These are phyloP conservation scores for Porites rus DNA, from an alignment of 92 coral and sea anemone species.

Conservation along the genomic window DNA sequence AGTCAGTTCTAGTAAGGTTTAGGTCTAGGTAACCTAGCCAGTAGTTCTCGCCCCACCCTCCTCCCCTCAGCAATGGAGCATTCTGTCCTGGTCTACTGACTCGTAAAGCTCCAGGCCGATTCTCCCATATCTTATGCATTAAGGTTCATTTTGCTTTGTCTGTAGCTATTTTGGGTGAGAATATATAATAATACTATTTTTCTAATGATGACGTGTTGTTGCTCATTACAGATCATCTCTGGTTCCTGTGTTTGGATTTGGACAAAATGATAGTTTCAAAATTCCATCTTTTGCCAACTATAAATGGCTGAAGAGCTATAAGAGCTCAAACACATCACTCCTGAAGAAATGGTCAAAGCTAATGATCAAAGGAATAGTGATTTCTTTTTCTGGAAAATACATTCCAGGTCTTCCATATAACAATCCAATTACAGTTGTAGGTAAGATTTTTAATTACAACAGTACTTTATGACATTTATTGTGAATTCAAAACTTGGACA, in stretches of 20 bases:
- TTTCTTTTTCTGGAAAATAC: conserved; percentile 17
- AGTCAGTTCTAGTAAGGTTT: too few relatives aligned
- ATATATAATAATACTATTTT: not conserved
- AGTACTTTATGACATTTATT: too few relatives aligned
- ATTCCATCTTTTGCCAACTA: conserved; percentile 11
- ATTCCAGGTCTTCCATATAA: conserved; percentile 20
- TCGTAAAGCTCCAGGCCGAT: too few relatives aligned
- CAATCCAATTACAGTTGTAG: conserved; percentile 39
- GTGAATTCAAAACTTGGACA: too few relatives aligned
- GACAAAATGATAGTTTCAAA: conserved; percentile 77
- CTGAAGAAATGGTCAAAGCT: conserved; percentile 21
- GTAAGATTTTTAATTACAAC: not conserved
- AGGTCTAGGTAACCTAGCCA: too few relatives aligned
- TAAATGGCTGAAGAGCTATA: conserved; percentile 19
- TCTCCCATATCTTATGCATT: too few relatives aligned
- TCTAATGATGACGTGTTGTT: not conserved
- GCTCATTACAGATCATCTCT: conserved; percentile 69
- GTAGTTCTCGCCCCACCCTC: too few relatives aligned
- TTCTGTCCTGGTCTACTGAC: too few relatives aligned
- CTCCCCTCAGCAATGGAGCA: too few relatives aligned
- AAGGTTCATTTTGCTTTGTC: not conserved
- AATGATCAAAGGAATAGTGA: not conserved
- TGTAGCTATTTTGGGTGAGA: not conserved
- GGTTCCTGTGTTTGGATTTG: conserved; percentile 95
- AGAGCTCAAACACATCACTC: not conserved